phyloP scores from a whole-genome alignment of 1,140 invertebrate species.

The Phocides pigmalion region DNA sequence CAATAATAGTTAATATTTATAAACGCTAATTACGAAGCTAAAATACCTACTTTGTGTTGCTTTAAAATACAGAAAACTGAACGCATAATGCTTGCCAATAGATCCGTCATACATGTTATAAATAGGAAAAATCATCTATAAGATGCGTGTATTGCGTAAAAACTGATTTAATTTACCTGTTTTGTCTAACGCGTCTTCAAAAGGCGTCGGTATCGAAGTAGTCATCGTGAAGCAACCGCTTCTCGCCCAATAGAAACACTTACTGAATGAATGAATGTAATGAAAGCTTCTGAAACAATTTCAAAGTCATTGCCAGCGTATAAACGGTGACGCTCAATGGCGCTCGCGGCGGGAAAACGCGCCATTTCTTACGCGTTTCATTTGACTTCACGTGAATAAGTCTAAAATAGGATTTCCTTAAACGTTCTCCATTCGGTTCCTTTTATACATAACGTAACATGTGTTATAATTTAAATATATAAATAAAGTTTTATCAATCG shows the following conservation, averaged over 20 bases:
- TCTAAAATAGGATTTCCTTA: too few relatives aligned
- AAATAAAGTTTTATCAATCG: too few relatives aligned
- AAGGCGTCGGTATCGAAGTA: slow-evolving; percentile 46
- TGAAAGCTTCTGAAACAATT: slow-evolving; percentile 51
- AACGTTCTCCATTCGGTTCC: too few relatives aligned
- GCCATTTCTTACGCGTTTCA: too few relatives aligned
- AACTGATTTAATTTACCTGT: slow-evolving; percentile 49
- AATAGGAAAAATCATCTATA: neutral
- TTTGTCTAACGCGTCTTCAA: slow-evolving; percentile 66
- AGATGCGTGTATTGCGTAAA: neutral
- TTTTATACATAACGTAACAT: too few relatives aligned
- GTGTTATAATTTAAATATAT: too few relatives aligned
- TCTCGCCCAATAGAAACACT: slow-evolving; percentile 23
- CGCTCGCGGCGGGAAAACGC: slow-evolving; percentile 3
- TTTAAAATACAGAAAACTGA: neutral
- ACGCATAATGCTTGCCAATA: neutral
- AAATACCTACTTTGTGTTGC: neutral
- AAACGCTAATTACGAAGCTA: too few relatives aligned
- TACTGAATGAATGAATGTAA: slow-evolving; percentile 43
- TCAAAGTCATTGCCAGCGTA: slow-evolving; percentile 46
- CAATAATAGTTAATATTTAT: too few relatives aligned
- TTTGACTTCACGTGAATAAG: too few relatives aligned
- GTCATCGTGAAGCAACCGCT: slow-evolving; percentile 35
- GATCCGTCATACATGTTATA: neutral
- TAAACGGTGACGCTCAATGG: slow-evolving; percentile 38